Base-by-base conservation (phyloP, 2,113 vertebrate genomes). In the Actinemys pallida region DNA sequence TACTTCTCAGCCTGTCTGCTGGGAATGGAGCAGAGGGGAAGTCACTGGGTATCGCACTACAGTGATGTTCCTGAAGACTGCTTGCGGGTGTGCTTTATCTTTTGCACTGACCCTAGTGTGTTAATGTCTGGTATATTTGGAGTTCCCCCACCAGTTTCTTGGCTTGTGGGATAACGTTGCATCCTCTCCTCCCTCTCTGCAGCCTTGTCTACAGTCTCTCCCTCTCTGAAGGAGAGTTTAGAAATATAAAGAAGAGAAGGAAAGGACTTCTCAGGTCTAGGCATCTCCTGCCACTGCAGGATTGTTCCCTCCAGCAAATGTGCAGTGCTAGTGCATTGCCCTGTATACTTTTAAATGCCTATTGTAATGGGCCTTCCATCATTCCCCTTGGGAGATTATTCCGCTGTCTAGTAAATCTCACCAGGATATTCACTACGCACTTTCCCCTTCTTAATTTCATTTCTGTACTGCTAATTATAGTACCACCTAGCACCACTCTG, bases 371-470 rank as follows among this genome's bases (percentile, higher is more conserved):
- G 69, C 19, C 39, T 42, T 75, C 39, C 69, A 75, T 39, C 39
- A 42, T n/a, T 75, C 39, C 17, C n/a, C 20, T 42, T 42, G 39
- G 69, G 69, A 75, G n/a, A 39, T 39, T 42, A 42, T 42, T 42
- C 22, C 69, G 12, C 39, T 11, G 39, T 22, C 39, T 42, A 11
- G 69, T 24, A 42, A 22, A 75, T 22, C n/a, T 75, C 69, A 75
- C 10, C 69, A 25, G 19, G 19, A 75, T 75, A 75, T 42, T 17
- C 39, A 42, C 5, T 39, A 24, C 10, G 1, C 22, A 5, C 39
- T 42, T 75, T 39, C 69, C 20, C 22, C 49, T 93, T 81, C 25
- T 54, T 45, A 50, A 72, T 10, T 92, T 81, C 87, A 81, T 97
- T 89, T 85, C 39, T 52, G 31, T 91, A 85, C 7, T 10, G 45